Evolutionary conservation across 2,113 vertebrate species (phyloP), one percentile per base, ranked within the genome.

Genomic region (Opisthocomus hoazin): DNA sequence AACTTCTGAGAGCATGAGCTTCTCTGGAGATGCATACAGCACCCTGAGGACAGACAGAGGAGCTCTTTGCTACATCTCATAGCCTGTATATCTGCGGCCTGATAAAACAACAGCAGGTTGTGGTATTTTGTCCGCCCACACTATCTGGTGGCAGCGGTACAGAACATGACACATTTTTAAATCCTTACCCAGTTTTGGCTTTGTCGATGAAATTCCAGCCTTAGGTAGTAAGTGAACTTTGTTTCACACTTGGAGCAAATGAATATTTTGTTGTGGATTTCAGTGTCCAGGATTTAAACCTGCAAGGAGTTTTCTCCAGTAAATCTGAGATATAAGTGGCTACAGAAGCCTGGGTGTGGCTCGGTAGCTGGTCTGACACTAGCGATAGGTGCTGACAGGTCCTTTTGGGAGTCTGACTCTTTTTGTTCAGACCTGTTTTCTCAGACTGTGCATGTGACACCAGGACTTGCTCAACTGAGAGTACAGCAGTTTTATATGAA

Each of bases 381-480:
- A 30, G 13, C 0, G 10, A 30, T 23, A 63, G 2, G 2, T 3
- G 0, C 51, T 53, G 87, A 56, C 30, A 48, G 19, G 5, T 77
- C 15, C 73, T 32, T 19, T 16, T 27, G 29, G 19, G 34, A 50
- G 39, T 24, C 60, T 64, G 32, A 68, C 45, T 60, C 10, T 12
- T 27, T 66, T 77, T 37, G 45, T 16, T 80, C n/a, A 50, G 32
- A 70, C 26, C 19, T 39, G 24, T 23, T 34, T 46, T 58, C 74
- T 75, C 34, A 4, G 2, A 24, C 7, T 13, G 8, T 0, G 0
- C 37, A 32, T 39, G 34, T 56, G 45, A 84, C 18, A 22, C 3
- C 23, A 75, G 36, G 45, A 54, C 45, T 60, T 60, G 32, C 24
- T 63, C 29, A 32, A 26, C 2, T 26, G 37, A 43, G 19, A 23